phyloP scores from a whole-genome alignment of 2,888 invertebrate species.

The Cantharis flavilabris region DNA sequence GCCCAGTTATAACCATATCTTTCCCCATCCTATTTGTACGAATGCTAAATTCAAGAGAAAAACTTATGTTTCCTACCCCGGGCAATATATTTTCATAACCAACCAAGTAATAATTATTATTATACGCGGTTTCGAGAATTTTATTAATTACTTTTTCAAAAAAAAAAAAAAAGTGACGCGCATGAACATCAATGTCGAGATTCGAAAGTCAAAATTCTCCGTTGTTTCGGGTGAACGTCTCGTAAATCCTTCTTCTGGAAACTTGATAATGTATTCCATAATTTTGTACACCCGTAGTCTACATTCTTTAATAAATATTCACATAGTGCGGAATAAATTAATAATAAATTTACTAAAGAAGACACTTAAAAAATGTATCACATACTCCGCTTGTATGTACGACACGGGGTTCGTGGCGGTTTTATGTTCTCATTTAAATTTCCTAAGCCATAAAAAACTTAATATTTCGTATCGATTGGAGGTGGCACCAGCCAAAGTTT shows the following conservation, averaged over 20 bases:
- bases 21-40: conserved; percentile 2
- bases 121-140: not conserved
- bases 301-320: not conserved
- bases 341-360: not conserved
- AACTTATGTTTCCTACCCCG: not conserved
- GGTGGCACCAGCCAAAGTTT: not conserved
- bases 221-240: not conserved
- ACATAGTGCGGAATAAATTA: not conserved
- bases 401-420: not conserved
- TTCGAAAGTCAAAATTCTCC: not conserved
- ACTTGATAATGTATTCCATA: not conserved
- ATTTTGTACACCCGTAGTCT: not conserved
- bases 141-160: not conserved
- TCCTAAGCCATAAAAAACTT: not conserved
- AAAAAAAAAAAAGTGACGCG: not conserved
- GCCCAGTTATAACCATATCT: conserved; percentile 18
- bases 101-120: not conserved
- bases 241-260: not conserved
- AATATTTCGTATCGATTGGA: not conserved
- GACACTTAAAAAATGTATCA: not conserved
- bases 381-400: not conserved
- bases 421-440: not conserved
- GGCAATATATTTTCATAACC: not conserved
- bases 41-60: not conserved
- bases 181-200: not conserved